Evolutionary conservation across 2,888 invertebrate species (phyloP).

Genomic region (Cyrtodaria siliqua): DNA sequence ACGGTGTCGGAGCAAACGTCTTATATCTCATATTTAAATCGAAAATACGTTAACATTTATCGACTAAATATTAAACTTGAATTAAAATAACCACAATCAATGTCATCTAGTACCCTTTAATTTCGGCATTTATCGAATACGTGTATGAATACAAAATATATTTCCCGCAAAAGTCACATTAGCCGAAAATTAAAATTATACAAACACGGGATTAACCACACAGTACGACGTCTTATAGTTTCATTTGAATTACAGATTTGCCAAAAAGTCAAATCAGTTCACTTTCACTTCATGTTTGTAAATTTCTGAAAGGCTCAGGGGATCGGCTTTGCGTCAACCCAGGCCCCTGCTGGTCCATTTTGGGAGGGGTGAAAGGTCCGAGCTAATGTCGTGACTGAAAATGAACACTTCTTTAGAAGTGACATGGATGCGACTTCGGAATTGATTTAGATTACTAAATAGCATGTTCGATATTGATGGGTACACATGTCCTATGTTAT

Average conservation of each 20-base stretch:
- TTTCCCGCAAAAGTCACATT: conserved; percentile 6
- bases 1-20: too few relatives aligned
- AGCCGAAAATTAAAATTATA: conserved; percentile 50
- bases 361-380: conserved; percentile 29
- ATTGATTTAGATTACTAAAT: too few relatives aligned
- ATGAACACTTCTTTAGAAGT: conserved; percentile 35
- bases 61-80: too few relatives aligned
- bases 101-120: not conserved
- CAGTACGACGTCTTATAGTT: conserved; percentile 37
- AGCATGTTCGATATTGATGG: too few relatives aligned
- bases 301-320: conserved; percentile 18
- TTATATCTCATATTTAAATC: too few relatives aligned
- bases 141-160: conserved; percentile 54
- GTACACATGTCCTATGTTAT: too few relatives aligned
- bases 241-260: conserved; percentile 46
- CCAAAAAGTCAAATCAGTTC: conserved; percentile 57
- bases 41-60: too few relatives aligned
- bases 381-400: conserved; percentile 54
- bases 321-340: conserved; percentile 18
- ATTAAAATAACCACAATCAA: too few relatives aligned
- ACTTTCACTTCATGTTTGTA: conserved; percentile 27
- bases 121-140: conserved; percentile 27
- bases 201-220: conserved; percentile 52
- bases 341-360: conserved; percentile 31
- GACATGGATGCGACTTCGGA: conserved; percentile 5